These are phyloP conservation scores for Mionectes macconnelli DNA, from an alignment of 2,113 vertebrate species.

Conservation along the genomic window DNA sequence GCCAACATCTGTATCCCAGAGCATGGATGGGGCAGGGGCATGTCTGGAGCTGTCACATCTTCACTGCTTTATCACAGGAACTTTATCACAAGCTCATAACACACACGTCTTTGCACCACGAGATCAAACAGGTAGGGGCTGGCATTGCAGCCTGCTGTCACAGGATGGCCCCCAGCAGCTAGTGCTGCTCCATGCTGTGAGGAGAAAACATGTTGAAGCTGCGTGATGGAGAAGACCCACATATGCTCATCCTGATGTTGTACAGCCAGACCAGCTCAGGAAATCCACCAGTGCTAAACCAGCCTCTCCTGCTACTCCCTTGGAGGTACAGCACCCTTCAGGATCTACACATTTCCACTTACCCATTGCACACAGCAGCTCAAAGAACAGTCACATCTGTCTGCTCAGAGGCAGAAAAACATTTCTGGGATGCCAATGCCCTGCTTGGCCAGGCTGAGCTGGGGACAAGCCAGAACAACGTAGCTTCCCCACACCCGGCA, in stretches of 20 bases:
- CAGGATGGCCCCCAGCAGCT: not conserved
- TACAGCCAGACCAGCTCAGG: not conserved
- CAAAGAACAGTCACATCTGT: not conserved
- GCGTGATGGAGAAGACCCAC: not conserved
- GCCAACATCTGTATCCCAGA: slow-evolving; percentile 55
- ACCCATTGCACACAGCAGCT: not conserved
- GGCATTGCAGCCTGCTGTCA: slow-evolving; percentile 5
- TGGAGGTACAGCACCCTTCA: not conserved
- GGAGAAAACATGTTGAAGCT: not conserved
- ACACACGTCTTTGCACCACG: slow-evolving; percentile 15
- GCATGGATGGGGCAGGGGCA: not conserved
- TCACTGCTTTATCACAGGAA: slow-evolving; percentile 41
- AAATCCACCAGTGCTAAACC: not conserved
- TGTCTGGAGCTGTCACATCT: slow-evolving; percentile 38
- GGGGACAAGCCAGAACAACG: not conserved
- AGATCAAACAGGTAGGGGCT: slow-evolving; percentile 38
- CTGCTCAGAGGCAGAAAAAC: not conserved
- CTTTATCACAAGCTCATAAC: slow-evolving; percentile 33
- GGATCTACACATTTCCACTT: not conserved
- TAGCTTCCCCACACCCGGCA: not conserved
- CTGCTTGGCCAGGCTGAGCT: not conserved
- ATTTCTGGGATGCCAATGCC: not conserved
- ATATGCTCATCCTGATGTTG: not conserved
- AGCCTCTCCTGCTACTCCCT: not conserved
- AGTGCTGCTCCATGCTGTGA: not conserved